Percentiles rank a stretch among this genome's conserved stretches.
phyloP scores from a whole-genome alignment of 2,888 invertebrate species.

The Aleiodes leptofemur region DNA sequence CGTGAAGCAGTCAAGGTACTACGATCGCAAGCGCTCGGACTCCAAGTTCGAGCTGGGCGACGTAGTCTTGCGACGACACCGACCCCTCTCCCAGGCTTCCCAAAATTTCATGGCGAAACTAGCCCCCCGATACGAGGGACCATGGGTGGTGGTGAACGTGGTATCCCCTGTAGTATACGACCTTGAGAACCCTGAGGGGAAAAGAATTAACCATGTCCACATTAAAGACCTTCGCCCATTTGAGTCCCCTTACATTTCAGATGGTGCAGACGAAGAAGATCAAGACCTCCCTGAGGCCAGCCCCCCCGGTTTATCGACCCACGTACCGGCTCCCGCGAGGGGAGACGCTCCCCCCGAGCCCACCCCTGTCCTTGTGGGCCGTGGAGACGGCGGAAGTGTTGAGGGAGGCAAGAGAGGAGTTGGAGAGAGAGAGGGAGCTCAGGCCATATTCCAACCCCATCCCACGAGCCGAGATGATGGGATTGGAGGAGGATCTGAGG shows the following conservation, averaged over 20 bases:
- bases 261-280: no score
- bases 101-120: conserved; percentile 13
- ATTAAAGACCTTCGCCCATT: background rate
- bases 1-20: background rate
- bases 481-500: no score
- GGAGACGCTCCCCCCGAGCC: no score
- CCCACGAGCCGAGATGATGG: no score
- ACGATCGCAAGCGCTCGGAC: background rate
- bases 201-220: background rate
- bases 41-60: background rate
- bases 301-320: no score
- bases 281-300: no score
- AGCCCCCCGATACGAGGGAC: background rate
- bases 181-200: conserved; percentile 3
- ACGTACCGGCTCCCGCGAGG: no score
- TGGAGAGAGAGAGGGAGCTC: no score
- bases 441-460: no score
- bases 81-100: background rate
- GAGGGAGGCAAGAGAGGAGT: no score
- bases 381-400: no score
- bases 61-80: background rate
- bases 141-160: background rate
- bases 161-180: conserved; percentile 16
- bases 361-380: no score
- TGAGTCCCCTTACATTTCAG: background rate